Conservation (phyloP, 2,888 invertebrate species). For the Augiades crinisus region DNA sequence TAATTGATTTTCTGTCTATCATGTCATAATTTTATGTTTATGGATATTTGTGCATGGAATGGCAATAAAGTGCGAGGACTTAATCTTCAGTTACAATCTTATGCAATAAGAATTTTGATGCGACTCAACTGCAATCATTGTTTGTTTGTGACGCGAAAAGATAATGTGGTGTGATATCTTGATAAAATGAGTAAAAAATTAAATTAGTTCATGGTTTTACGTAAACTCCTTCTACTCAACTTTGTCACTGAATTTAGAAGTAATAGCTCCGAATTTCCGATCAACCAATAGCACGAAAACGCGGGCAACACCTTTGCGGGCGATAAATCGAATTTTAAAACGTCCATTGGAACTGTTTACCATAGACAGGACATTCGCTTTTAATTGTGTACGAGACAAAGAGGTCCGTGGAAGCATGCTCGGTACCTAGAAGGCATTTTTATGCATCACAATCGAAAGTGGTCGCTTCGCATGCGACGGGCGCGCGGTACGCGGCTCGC, state of each 20-base stretch:
- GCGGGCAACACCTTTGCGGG: too few species aligned
- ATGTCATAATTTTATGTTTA: conserved; percentile 19
- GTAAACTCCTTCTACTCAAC: too few species aligned
- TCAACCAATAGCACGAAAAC: too few species aligned
- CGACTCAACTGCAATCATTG: neutral
- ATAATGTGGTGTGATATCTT: too few species aligned
- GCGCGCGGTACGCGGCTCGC: conserved; percentile 51
- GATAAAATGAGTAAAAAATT: too few species aligned
- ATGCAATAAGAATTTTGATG: conserved; percentile 1
- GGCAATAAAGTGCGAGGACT: neutral
- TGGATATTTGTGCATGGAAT: conserved; percentile 13
- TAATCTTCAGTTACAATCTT: neutral
- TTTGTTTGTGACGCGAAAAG: neutral
- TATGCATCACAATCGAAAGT: conserved; percentile 70
- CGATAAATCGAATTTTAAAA: conserved; percentile 9
- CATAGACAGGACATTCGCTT: conserved; percentile 27
- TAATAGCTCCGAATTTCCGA: too few species aligned
- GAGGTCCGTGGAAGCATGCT: conserved; percentile 22
- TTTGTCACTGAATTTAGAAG: too few species aligned
- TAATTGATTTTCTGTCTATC: conserved; percentile 18
- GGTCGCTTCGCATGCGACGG: conserved; percentile 62
- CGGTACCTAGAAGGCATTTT: conserved; percentile 43
- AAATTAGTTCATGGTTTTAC: too few species aligned
- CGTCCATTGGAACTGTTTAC: conserved; percentile 18
- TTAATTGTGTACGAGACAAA: conserved; percentile 27